These are phyloP conservation scores for Drosophila parabipectinata DNA, from an alignment of 1,140 invertebrate genomes.

Conservation along the genomic window DNA sequence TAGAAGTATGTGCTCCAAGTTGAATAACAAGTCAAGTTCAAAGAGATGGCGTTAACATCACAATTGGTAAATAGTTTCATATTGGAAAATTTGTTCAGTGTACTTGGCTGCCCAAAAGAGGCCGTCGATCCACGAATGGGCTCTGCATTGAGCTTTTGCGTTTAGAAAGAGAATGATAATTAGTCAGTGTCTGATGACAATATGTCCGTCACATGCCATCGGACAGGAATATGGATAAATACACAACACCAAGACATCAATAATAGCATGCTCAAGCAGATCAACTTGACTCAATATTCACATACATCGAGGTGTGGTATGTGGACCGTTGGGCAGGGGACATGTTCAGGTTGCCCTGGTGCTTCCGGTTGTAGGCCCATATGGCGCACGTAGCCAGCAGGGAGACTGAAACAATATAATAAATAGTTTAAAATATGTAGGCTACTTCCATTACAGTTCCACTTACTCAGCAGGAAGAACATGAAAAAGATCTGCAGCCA, in stretches of 20 bases:
- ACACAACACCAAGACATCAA: constrained; percentile 57
- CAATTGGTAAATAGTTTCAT: constrained; percentile 54
- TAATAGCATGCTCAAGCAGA: constrained; percentile 60
- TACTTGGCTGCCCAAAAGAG: constrained; percentile 69
- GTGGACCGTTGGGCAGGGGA: constrained; percentile 85
- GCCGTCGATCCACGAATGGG: constrained; percentile 61
- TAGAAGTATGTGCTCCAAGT: constrained; percentile 59
- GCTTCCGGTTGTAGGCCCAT: constrained; percentile 89
- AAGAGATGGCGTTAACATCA: constrained; percentile 60
- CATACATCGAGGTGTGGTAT: constrained; percentile 81
- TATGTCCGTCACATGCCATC: no score
- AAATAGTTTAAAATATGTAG: neutral
- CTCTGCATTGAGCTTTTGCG: constrained; percentile 55
- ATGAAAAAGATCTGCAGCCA: constrained; percentile 97
- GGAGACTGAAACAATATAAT: constrained; percentile 85
- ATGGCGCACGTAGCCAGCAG: constrained; percentile 90
- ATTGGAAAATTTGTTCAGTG: constrained; percentile 2
- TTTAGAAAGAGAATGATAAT: constrained; percentile 49
- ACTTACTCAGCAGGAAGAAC: constrained; percentile 88
- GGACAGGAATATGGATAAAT: constrained; percentile 10
- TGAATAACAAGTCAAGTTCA: constrained; percentile 34
- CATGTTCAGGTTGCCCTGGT: constrained; percentile 92
- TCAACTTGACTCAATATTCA: constrained; percentile 82
- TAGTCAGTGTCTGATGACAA: constrained; percentile 37
- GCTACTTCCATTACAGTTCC: neutral